Evolutionary conservation across 1,140 invertebrate genomes (phyloP).

Genomic region (Zaprionus davidi): DNA sequence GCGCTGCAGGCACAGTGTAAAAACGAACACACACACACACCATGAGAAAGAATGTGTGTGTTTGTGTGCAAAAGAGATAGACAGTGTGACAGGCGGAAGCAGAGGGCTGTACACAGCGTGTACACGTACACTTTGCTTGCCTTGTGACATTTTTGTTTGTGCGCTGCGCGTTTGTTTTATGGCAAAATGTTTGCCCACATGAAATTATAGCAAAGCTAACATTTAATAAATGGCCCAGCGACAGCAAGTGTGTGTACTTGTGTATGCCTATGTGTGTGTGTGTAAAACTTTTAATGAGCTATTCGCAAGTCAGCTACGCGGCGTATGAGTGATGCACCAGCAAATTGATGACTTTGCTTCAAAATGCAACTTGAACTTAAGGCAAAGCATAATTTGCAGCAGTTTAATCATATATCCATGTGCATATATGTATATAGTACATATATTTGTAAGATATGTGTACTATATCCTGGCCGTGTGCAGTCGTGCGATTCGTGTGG

Average conservation of each 20-base stretch:
- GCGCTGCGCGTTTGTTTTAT: slow-evolving; percentile 49
- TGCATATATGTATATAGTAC: neutral
- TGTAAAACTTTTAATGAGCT: slow-evolving; percentile 47
- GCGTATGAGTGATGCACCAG: slow-evolving; percentile 39
- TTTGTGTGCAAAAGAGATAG: neutral
- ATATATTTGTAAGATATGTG: neutral
- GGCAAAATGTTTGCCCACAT: slow-evolving; percentile 72
- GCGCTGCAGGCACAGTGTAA: slow-evolving; percentile 58
- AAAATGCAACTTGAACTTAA: neutral
- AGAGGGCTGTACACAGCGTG: slow-evolving; percentile 27
- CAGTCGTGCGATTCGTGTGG: slow-evolving; percentile 11
- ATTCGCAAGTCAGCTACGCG: slow-evolving; percentile 35
- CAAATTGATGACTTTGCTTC: neutral
- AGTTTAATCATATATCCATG: neutral
- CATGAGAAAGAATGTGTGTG: neutral
- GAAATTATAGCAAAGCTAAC: slow-evolving; percentile 64
- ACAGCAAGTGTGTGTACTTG: slow-evolving; percentile 1
- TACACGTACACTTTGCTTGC: slow-evolving; percentile 6
- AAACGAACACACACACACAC: slow-evolving; percentile 35
- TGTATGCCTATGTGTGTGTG: neutral
- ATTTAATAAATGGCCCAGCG: slow-evolving; percentile 71
- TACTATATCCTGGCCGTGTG: neutral
- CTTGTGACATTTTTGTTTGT: slow-evolving; percentile 44
- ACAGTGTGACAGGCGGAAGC: slow-evolving; percentile 56
- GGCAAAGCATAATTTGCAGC: neutral